Evolutionary conservation across 2,797 vertebrate genomes (phyloP), one percentile per base, ranked within the genome.

Genomic region (Arctocebus calabarensis): DNA sequence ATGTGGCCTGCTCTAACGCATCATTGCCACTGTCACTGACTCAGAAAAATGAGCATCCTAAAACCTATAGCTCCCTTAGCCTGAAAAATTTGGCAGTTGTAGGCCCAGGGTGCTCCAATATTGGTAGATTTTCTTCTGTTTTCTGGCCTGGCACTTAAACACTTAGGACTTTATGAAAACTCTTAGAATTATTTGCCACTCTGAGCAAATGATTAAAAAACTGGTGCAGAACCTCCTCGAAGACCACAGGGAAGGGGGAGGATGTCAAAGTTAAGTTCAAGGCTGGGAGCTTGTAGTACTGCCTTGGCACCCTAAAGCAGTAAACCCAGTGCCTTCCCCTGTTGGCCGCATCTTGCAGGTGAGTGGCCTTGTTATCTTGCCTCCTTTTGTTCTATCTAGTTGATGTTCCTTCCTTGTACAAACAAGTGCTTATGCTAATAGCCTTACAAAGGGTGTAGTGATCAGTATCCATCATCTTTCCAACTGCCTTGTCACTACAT

Each of bases 381-480:
- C 66, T 68, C 25, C 91, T 74, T 97, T 94, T 4, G 5, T 95
- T 97, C 73, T 91, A 7, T 91, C 40, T 88, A 40, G 43, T 92
- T 64, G 23, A 88, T 74, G 94, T 7, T 55, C 55, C 43, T 62
- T 1, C 1, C 96, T 97, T 96, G 85, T 61, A 98, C 85, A 98
- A 97, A 98, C 88, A 96, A 97, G 97, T 93, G 66, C 95, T 98
- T 98, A 98, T 98, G 97, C 96, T 98, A 98, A 98, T 98, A 75
- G 45, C 97, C 96, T 98, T 97, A 96, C 91, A 97, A 99, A 99
- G 98, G 98, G 98, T 99, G 98, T 97, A 98, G 99, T 99, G 98
- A 99, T 99, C 98, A 99, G 99, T 98, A 99, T 99, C 99, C 98
- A 99, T 99, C 99, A 99, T 99, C 98, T 98, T 98, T 98, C 97